Evolutionary conservation across 2,797 vertebrate genomes (phyloP).

Genomic region (Tenualosa thibaudeaui): DNA sequence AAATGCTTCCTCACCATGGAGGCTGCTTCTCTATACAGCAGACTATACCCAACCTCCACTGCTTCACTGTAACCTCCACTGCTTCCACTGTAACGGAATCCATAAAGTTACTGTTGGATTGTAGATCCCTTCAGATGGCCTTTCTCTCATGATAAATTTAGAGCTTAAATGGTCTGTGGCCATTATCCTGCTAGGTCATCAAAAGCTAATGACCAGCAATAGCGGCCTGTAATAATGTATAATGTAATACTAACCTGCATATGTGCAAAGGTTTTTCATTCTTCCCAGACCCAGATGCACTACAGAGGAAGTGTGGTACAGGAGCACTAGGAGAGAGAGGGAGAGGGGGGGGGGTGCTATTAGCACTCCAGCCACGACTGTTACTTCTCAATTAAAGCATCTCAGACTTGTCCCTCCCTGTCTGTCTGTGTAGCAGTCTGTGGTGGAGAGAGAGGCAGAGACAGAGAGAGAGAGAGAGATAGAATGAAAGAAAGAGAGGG

Average conservation of each 20-base stretch:
- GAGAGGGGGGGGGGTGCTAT: neutral
- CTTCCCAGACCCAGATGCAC: too few relatives aligned
- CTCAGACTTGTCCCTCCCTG: neutral
- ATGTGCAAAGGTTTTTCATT: neutral
- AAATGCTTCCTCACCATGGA: too few relatives aligned
- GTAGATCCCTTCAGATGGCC: neutral
- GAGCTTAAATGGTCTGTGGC: neutral
- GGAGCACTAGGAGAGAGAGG: too few relatives aligned
- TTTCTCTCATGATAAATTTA: neutral
- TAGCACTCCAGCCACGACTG: neutral
- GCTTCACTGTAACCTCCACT: too few relatives aligned
- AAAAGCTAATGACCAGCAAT: neutral
- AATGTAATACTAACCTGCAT: neutral
- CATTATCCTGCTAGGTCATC: neutral
- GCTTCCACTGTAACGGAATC: neutral
- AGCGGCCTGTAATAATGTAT: slow-evolving; percentile 1
- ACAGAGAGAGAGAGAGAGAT: neutral
- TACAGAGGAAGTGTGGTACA: neutral
- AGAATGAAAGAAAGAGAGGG: too few relatives aligned
- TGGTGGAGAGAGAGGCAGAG: neutral
- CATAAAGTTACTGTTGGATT: neutral
- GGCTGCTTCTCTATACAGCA: too few relatives aligned
- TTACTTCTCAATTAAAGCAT: slow-evolving; percentile 9
- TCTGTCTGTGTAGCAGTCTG: neutral
- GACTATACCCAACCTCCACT: too few relatives aligned